Evolutionary conservation across 2,113 vertebrate species (phyloP).

Genomic region (Oreocharis arfaki): DNA sequence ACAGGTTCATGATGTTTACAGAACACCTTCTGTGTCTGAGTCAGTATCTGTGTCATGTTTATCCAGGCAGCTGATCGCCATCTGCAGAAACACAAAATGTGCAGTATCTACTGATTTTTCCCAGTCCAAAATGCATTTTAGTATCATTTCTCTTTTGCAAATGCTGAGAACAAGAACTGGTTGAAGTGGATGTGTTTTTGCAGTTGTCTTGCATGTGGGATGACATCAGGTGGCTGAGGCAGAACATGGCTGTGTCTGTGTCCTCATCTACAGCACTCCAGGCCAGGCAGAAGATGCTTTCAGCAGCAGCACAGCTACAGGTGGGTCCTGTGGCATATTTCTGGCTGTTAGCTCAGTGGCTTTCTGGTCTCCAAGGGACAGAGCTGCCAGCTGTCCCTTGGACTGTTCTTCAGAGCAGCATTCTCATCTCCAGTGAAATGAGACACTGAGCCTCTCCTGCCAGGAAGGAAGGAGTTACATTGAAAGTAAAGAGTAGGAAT

Average conservation of each 20-base stretch:
- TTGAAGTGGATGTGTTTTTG: constrained; percentile 42
- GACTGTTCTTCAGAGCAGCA: background rate
- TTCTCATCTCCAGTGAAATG: background rate
- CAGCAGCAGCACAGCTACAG: constrained; percentile 90
- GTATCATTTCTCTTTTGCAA: background rate
- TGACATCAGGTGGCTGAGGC: constrained; percentile 93
- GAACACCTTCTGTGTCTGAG: background rate
- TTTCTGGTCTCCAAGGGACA: background rate
- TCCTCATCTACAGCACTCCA: constrained; percentile 92
- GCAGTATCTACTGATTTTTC: background rate
- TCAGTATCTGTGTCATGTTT: background rate
- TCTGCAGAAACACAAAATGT: background rate
- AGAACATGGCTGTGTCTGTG: constrained; percentile 86
- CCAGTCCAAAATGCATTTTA: background rate
- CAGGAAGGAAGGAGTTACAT: background rate
- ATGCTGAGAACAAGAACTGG: background rate
- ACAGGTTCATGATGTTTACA: background rate
- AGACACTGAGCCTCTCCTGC: background rate
- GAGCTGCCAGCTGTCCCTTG: background rate
- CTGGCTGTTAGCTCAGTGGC: background rate
- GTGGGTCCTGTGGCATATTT: constrained; percentile 62
- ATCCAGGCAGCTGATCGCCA: background rate
- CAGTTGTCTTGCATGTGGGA: constrained; percentile 99
- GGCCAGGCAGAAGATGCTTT: constrained; percentile 93
- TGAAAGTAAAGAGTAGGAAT: background rate